Percentiles rank a stretch among this genome's conserved stretches.
Conservation (phyloP, 2,113 vertebrate genomes). For the Mystacornis crossleyi region DNA sequence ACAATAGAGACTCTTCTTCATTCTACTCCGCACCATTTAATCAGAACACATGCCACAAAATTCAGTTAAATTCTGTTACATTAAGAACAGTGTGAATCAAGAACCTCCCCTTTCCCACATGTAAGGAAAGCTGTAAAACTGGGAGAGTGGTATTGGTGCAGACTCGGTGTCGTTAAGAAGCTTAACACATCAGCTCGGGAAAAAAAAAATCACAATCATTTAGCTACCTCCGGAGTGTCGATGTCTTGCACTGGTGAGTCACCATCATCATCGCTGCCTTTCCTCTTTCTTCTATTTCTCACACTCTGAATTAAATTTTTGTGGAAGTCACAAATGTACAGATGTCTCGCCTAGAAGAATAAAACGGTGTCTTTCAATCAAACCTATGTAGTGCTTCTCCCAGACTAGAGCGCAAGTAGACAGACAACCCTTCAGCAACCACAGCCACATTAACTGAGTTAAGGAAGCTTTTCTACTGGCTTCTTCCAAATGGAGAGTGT, state of each 20-base stretch:
- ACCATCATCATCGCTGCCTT: conserved; percentile 84
- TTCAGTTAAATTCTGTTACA: background rate
- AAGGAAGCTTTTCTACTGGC: background rate
- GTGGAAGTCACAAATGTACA: conserved; percentile 86
- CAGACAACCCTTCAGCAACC: background rate
- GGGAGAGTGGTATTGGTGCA: background rate
- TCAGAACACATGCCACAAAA: background rate
- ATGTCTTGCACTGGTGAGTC: conserved; percentile 83
- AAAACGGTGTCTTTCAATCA: background rate
- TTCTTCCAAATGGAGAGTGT: background rate
- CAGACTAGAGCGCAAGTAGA: accelerated
- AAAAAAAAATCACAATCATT: background rate
- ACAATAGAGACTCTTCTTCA: background rate
- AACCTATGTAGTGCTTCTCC: background rate
- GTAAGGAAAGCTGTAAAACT: background rate
- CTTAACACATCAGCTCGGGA: background rate
- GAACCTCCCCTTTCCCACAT: background rate
- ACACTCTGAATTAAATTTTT: conserved; percentile 87
- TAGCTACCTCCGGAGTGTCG: conserved; percentile 82
- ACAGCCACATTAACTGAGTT: background rate
- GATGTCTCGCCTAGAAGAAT: conserved; percentile 79
- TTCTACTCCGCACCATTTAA: background rate
- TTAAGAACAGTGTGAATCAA: background rate
- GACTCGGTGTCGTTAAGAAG: background rate
- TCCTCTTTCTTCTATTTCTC: conserved; percentile 84